Percentiles rank a stretch among this genome's conserved stretches.
Conservation (phyloP, 2,113 vertebrate genomes). For the Typhlomys cinereus region DNA sequence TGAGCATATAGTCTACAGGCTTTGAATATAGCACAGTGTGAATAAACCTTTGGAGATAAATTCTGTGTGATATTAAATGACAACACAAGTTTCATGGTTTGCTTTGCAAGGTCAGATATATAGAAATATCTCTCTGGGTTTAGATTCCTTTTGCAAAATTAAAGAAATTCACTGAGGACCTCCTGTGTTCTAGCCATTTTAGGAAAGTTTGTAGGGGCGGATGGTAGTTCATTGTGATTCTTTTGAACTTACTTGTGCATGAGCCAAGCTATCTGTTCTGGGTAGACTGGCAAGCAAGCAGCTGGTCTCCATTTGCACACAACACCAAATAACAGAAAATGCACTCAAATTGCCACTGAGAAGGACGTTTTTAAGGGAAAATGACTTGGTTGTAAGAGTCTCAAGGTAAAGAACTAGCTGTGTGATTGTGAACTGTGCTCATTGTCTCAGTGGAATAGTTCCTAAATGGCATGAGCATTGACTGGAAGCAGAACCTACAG, state of each 20-base stretch:
- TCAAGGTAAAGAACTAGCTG: conserved; percentile 55
- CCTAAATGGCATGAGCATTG: neutral
- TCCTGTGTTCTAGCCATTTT: conserved; percentile 45
- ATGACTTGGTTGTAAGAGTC: conserved; percentile 54
- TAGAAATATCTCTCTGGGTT: neutral
- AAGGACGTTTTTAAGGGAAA: conserved; percentile 52
- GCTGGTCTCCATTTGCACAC: conserved; percentile 61
- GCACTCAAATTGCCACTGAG: conserved; percentile 28
- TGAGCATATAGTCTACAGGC: neutral
- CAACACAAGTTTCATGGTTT: neutral
- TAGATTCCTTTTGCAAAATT: neutral
- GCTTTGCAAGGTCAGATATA: neutral
- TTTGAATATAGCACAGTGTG: neutral
- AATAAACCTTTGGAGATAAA: neutral
- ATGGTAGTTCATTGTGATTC: conserved; percentile 28
- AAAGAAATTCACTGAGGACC: neutral
- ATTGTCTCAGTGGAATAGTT: neutral
- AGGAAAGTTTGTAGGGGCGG: conserved; percentile 3
- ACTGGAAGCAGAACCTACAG: conserved; percentile 28
- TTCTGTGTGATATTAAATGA: neutral
- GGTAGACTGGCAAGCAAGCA: conserved; percentile 51
- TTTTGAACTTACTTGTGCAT: conserved; percentile 60
- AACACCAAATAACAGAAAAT: conserved; percentile 60
- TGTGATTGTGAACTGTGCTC: conserved; percentile 45
- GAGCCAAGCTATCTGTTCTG: conserved; percentile 45